These are phyloP conservation scores for Grammomys dolichurus DNA, from an alignment of 2,113 vertebrate species.

Conservation along the genomic window DNA sequence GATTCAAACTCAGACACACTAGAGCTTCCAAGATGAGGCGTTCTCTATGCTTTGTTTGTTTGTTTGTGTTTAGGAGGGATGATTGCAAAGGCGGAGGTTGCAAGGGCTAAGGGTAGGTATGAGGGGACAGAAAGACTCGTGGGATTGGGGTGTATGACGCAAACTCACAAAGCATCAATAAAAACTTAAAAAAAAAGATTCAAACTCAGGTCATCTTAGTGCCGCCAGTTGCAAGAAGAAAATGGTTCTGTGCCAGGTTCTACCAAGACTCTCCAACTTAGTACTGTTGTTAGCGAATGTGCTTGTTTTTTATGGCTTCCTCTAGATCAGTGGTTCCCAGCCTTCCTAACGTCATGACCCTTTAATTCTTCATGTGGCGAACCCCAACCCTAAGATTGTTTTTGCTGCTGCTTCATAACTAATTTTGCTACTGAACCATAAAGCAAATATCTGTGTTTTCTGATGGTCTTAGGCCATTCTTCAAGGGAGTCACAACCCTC, in stretches of 20 bases:
- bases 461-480: too few species aligned
- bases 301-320: neutral
- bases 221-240: too few species aligned
- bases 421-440: neutral
- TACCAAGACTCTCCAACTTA: neutral
- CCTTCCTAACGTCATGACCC: neutral
- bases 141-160: neutral
- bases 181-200: neutral
- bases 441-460: neutral
- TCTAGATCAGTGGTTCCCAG: neutral
- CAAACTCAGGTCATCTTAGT: neutral
- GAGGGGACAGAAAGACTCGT: neutral
- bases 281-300: neutral
- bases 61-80: neutral
- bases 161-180: neutral
- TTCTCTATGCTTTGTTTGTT: too few species aligned
- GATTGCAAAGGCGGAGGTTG: neutral
- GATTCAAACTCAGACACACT: neutral
- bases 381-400: neutral
- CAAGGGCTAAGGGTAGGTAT: neutral
- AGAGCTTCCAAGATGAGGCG: neutral
- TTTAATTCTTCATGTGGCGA: neutral
- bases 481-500: neutral
- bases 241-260: neutral
- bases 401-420: neutral